Base-by-base conservation (phyloP, 2,797 vertebrate species). In the Hypotaenidia okinawae region DNA sequence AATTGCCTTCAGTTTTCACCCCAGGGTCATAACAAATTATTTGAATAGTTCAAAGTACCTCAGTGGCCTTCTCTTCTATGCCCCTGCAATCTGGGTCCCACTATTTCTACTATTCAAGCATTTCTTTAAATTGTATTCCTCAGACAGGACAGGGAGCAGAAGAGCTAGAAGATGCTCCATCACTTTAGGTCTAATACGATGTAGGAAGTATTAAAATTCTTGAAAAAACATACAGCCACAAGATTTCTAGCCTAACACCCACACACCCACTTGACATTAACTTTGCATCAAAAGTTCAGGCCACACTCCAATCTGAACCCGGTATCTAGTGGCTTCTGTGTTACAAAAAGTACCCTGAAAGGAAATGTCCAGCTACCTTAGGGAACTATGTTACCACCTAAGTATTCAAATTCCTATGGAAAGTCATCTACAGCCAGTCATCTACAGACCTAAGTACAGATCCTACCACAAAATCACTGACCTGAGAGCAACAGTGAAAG, bases 1-100 rank as follows among this genome's bases (percentile, higher is more conserved):
- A 91, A 89, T 64, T 78, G 66, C 54, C 74, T 87, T 79, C n/a
- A 82, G 93, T 85, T 87, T 90, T 84, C 70, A 86, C 27, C 52
- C 25, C 16, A 58, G 88, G 77, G 67, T 90, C 47, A 69, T 78
- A 87, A 86, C 35, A 93, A 84, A 87, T 90, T 4, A 83, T 74
- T 82, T 89, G 30, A 92, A 90, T 87, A 87, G 37, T 57, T 83
- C 33, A 3, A 68, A 87, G 45, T 45, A 77, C 39, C 54, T 69
- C 0, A 0, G 24, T 90, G 70, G 84, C 51, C 41, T 82, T 78
- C 33, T 87, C 35, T 85, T 57, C 55, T 47, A 92, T 27, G 4
- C n/a, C 39, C 59, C 43, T 39, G 58, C 33, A 82, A 61, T 80
- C 39, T 61, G 61, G 64, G 62, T 93, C 57, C 51, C 28, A 55